Evolutionary conservation across 2,113 vertebrate species (phyloP).

Genomic region (Varanus salvator): DNA sequence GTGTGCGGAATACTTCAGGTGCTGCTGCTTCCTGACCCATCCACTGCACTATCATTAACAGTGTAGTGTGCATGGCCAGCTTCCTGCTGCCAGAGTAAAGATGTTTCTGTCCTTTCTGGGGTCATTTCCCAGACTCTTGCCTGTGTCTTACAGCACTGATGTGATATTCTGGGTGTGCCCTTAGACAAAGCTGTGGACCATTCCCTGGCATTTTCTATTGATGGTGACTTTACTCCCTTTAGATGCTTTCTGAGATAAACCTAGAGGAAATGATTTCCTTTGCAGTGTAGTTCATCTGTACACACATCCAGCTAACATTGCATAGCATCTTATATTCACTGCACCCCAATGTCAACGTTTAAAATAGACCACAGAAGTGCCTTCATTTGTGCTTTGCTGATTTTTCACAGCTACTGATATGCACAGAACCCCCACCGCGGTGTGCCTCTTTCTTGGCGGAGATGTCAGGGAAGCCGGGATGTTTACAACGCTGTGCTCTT

Average conservation of each 20-base stretch:
- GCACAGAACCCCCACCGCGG: background rate
- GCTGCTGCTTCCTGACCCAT: background rate
- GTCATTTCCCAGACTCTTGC: background rate
- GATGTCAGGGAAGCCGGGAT: background rate
- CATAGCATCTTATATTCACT: conserved; percentile 8
- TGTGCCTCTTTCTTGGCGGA: background rate
- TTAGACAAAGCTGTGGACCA: conserved; percentile 35
- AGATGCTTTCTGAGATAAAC: conserved; percentile 44
- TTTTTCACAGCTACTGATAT: conserved; percentile 5
- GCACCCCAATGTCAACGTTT: background rate
- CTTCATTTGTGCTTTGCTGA: background rate
- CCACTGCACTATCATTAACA: background rate
- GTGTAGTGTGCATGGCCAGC: too few species aligned
- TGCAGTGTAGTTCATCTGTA: conserved; percentile 26
- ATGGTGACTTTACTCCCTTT: conserved; percentile 20
- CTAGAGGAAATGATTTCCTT: conserved; percentile 51
- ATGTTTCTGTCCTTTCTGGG: background rate
- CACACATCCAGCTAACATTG: conserved; percentile 13
- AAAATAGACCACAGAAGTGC: background rate
- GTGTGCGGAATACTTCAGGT: background rate
- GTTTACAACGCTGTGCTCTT: background rate
- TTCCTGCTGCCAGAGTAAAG: background rate
- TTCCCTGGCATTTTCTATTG: conserved; percentile 29
- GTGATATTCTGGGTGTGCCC: background rate
- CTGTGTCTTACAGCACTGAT: background rate